Base-by-base conservation (phyloP, 53 echinoderm and acorn worm genomes). In the Holothuria scabra region DNA sequence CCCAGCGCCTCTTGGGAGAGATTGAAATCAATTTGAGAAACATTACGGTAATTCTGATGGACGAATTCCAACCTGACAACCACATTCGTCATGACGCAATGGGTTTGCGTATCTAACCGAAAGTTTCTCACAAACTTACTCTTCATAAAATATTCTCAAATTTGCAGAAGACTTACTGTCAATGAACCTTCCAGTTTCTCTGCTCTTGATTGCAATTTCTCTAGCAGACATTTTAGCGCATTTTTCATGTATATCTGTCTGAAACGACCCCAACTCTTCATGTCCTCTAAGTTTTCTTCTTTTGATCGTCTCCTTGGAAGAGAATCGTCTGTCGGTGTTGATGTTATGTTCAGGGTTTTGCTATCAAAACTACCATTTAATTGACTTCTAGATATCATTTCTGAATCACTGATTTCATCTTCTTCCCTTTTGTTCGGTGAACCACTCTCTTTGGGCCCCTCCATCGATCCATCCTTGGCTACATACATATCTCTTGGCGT, bases 281-380 rank as follows among this genome's bases (percentile, higher is more conserved):
- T 33, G 11, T 78, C 78, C 13, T 20, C 21, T 19, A 56, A 21
- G 52, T 78, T 78, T 12, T 78, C 78, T 32, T 78, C 78, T 56
- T 78, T 31, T 6, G 78, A 78, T 20, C 59, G 78, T 74, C 21
- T 41, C 52, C 52, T 52, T 18, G 52, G 14, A 16, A 18, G 18
- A 16, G 18, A 52, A 16, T 52, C 52, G 18, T 52, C 52, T 16
- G 52, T 52, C 14, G 52, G 52, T 52, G 52, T 16, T 52, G 52
- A 52, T 52, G 18, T 52, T 16, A 52, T 16, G 18, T 18, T 2
- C 2, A 52, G 18, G 8, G 52, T 14, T 52, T 52, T 52, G 11
- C 18, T 4, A 8, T 22, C 14, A 11, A 65, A 9, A 12, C 14
- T 28, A 12, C 24, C 65, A 23, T 29, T 14, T 12, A 29, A 3